Evolutionary conservation across 2,888 invertebrate species (phyloP).

Genomic region (Himalopsyche japonica): DNA sequence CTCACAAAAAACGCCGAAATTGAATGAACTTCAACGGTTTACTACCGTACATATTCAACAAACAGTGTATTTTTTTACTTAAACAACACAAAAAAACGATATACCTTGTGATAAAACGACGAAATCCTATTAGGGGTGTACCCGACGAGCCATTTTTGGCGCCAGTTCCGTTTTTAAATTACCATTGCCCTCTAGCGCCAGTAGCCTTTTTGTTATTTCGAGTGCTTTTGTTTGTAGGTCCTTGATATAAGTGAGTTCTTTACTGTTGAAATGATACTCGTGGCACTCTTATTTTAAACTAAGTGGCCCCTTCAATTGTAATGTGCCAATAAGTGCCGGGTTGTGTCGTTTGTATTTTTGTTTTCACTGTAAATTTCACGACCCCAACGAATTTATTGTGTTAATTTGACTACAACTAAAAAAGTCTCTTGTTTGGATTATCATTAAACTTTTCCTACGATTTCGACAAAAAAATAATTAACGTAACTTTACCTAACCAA

Average conservation of each 20-base stretch:
- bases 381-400: neutral
- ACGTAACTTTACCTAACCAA: neutral
- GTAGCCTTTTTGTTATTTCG: neutral
- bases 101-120: no score
- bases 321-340: neutral
- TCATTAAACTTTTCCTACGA: no score
- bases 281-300: neutral
- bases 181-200: neutral
- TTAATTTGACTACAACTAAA: neutral
- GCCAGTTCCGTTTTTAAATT: neutral
- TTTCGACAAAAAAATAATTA: neutral
- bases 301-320: neutral
- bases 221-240: neutral
- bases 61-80: no score
- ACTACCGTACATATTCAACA: neutral
- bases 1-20: neutral
- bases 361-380: neutral
- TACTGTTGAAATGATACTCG: neutral
- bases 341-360: neutral
- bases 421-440: neutral
- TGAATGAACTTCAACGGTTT: neutral
- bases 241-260: neutral
- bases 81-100: no score
- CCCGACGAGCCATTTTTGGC: neutral
- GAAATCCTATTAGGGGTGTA: neutral